Percentiles rank a stretch among this genome's conserved stretches.
These are phyloP conservation scores for Synanthedon formicaeformis DNA, from an alignment of 2,888 invertebrate species.

Conservation along the genomic window DNA sequence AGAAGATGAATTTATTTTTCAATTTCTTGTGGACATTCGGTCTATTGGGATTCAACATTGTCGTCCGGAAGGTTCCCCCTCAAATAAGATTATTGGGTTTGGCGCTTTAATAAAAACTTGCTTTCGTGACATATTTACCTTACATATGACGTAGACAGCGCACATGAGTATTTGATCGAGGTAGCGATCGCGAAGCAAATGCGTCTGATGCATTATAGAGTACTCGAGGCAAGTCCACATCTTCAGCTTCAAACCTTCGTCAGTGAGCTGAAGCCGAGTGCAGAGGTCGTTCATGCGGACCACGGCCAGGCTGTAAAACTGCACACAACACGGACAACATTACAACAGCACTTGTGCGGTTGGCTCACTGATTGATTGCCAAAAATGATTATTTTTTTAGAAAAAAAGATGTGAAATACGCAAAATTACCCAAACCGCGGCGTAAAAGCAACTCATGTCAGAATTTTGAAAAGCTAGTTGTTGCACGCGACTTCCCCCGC, in stretches of 20 bases:
- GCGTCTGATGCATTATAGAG: slow-evolving; percentile 84
- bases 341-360: not conserved
- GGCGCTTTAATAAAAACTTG: too few relatives aligned
- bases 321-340: slow-evolving; percentile 5
- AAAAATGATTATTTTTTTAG: too few relatives aligned
- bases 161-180: slow-evolving; percentile 99
- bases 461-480: too few relatives aligned
- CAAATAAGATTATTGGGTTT: too few relatives aligned
- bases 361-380: not conserved
- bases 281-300: slow-evolving; percentile 94
- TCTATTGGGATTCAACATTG: too few relatives aligned
- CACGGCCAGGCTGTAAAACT: slow-evolving; percentile 94
- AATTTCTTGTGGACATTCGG: too few relatives aligned
- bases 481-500: too few relatives aligned
- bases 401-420: too few relatives aligned
- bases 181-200: slow-evolving; percentile 92
- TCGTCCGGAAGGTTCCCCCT: too few relatives aligned
- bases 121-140: slow-evolving; percentile 55
- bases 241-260: slow-evolving; percentile 79
- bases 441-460: too few relatives aligned
- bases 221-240: slow-evolving; percentile 98
- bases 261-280: slow-evolving; percentile 78
- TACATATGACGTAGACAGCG: slow-evolving; percentile 94
- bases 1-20: too few relatives aligned
- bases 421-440: too few relatives aligned